Percentiles rank a stretch among this genome's conserved stretches.
These are phyloP conservation scores for Euspilapteryx auroguttella DNA, from an alignment of 2,888 invertebrate genomes.

Conservation along the genomic window DNA sequence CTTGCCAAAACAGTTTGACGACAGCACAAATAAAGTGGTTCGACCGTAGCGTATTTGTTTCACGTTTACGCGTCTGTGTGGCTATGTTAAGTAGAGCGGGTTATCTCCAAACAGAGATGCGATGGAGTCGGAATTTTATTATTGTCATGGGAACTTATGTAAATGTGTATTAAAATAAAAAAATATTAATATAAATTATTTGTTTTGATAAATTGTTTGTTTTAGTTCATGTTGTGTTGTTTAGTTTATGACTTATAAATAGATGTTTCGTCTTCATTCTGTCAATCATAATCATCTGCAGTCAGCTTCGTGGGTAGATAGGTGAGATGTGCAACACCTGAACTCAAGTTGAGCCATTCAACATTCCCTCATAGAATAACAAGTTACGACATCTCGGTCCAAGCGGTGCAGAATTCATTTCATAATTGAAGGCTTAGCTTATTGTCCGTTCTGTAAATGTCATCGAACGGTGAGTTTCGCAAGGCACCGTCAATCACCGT, in stretches of 20 bases:
- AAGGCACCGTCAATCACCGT: slow-evolving; percentile 52
- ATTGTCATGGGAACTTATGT: no score
- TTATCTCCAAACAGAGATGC: slow-evolving; percentile 55
- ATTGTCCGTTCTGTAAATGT: slow-evolving; percentile 46
- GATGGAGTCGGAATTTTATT: slow-evolving; percentile 33
- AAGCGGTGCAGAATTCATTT: slow-evolving; percentile 18
- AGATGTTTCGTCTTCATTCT: no score
- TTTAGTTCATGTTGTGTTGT: no score
- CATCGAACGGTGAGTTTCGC: slow-evolving; percentile 54
- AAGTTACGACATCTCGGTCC: slow-evolving; percentile 13
- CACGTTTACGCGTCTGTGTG: slow-evolving; percentile 57
- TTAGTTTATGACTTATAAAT: no score
- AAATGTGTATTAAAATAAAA: no score
- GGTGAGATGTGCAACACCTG: no score
- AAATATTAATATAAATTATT: no score
- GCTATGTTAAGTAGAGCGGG: slow-evolving; percentile 61
- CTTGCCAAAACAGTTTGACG: no score
- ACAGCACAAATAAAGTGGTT: slow-evolving; percentile 33
- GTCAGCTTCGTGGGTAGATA: no score
- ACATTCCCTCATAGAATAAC: slow-evolving; percentile 6
- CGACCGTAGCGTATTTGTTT: slow-evolving; percentile 57
- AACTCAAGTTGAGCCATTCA: no score
- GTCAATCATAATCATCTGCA: no score
- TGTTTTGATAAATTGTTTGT: no score
- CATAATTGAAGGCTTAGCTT: slow-evolving; percentile 45